Percentiles rank a stretch among this genome's conserved stretches.
These are phyloP conservation scores for Drosophila pseudotalamancana DNA, from an alignment of 2,888 invertebrate genomes.

Conservation along the genomic window DNA sequence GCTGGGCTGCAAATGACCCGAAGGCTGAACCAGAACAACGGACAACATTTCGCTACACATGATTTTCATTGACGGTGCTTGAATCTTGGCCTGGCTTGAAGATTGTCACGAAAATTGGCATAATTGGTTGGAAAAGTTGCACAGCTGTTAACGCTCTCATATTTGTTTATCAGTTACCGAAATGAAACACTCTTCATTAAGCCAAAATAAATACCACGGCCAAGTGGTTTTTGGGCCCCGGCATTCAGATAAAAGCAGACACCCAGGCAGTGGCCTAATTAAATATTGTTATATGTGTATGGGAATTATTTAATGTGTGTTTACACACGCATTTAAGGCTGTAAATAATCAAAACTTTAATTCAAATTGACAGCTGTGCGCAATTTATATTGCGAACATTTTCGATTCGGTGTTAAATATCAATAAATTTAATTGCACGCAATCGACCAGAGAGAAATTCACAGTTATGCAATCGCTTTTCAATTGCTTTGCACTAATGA, in stretches of 20 bases:
- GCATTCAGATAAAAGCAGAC: slow-evolving; percentile 43
- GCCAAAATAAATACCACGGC: slow-evolving; percentile 71
- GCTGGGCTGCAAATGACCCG: slow-evolving; percentile 68
- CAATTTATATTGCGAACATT: slow-evolving; percentile 44
- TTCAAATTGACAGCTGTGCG: slow-evolving; percentile 51
- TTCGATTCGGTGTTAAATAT: slow-evolving; percentile 31
- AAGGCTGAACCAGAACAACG: slow-evolving; percentile 45
- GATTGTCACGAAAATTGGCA: slow-evolving; percentile 22
- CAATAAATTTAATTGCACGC: slow-evolving; percentile 37
- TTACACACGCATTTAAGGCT: slow-evolving; percentile 35
- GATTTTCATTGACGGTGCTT: slow-evolving; percentile 27
- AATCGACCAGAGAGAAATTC: slow-evolving; percentile 1
- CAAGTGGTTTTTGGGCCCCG: slow-evolving; percentile 56
- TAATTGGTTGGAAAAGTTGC: slow-evolving; percentile 15
- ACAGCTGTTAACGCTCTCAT: slow-evolving; percentile 70
- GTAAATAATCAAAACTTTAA: slow-evolving; percentile 57
- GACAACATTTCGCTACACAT: slow-evolving; percentile 28
- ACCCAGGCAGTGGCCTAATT: slow-evolving; percentile 28
- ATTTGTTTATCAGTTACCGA: slow-evolving; percentile 71
- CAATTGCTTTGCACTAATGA: too few species aligned
- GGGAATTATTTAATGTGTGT: slow-evolving; percentile 49
- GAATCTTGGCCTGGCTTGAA: slow-evolving; percentile 13
- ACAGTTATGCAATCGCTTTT: neutral
- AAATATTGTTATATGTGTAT: slow-evolving; percentile 43
- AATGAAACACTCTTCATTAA: slow-evolving; percentile 62